Percentiles rank a stretch among this genome's conserved stretches.
Evolutionary conservation across 1,140 invertebrate species (phyloP).

Genomic region (Temnothorax longispinosus): DNA sequence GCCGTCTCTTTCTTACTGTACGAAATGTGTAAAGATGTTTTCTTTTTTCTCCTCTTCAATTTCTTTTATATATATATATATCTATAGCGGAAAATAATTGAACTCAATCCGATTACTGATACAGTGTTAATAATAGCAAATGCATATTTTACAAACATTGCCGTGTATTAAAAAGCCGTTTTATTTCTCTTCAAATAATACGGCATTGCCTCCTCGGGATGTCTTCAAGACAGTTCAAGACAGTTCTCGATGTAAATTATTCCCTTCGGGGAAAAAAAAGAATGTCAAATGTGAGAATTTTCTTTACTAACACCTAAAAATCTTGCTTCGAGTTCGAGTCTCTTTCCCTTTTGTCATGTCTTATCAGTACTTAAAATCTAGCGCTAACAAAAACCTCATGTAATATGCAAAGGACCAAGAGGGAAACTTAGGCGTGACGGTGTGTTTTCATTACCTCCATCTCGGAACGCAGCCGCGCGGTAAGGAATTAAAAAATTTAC

Average conservation of each 20-base stretch:
- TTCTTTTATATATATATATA: conserved; percentile 44
- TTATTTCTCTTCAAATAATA: neutral
- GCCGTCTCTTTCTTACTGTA: conserved; percentile 17
- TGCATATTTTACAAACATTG: neutral
- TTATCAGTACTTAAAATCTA: conserved; percentile 32
- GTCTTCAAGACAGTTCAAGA: neutral
- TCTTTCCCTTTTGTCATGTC: neutral
- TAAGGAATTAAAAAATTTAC: conserved; percentile 70
- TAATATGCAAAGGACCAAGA: conserved; percentile 16
- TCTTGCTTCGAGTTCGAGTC: neutral
- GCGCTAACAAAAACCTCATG: neutral
- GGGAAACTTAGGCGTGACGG: neutral
- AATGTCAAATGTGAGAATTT: neutral
- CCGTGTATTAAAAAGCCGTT: neutral
- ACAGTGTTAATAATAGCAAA: conserved; percentile 1
- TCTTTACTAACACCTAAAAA: neutral
- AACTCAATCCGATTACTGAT: conserved; percentile 29
- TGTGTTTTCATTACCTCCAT: conserved; percentile 46
- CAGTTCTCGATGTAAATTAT: conserved; percentile 1
- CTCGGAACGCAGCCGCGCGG: conserved; percentile 13
- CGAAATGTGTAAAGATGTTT: conserved; percentile 21
- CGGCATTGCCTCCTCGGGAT: neutral
- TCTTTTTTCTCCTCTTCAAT: conserved; percentile 44
- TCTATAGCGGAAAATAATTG: conserved; percentile 40
- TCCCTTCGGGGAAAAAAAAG: neutral